Base-by-base conservation (phyloP, 2,888 invertebrate genomes). In the Pogonocherus hispidulus region DNA sequence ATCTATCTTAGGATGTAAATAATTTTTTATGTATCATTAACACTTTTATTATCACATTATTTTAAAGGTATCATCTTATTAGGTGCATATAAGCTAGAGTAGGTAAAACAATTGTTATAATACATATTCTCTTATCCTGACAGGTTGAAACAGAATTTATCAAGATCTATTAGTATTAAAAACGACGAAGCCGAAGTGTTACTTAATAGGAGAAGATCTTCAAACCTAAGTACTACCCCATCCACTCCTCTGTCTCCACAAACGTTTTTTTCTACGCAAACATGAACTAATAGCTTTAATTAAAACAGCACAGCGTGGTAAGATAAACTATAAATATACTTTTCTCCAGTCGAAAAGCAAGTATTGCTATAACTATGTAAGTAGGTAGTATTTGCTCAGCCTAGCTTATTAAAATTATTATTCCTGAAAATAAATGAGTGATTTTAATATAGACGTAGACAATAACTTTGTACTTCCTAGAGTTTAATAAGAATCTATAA, bases 141-240 rank as follows among this genome's bases (percentile, higher is more conserved):
- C 52, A 80, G 81, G 67, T 69, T 81, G 20, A 77, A 74, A 63
- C 57, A 78, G 20, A 80, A 78, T 62, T 69, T 81, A 55, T 74
- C 76, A 5, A 75, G 75, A 54, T 79, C 81, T 27, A 22, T 79
- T 1, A 78, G 78, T 49, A 67, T 59, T 3, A 68, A 70, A 44
- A 66, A 69, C 6, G 76, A 71, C 11, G 78, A 77, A 2, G 59
- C 64, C n/a, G 74, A 78, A 41, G 9, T 49, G 4, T 59, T 78
- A 37, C 57, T 76, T n/a, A 68, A 68, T 14, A 66, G 75, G 14
- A 65, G 73, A 16, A 65, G 73, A 62, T 70, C 70, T 6, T 74
- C 78, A 9, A 63, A 59, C 22, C 44, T 59, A 9, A 65, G 68
- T 41, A 54, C 66, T 4, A 46, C 65, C 37, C 70, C 72, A 22